phyloP scores from a whole-genome alignment of 2,888 invertebrate species.

The Neoscelio sp. region DNA sequence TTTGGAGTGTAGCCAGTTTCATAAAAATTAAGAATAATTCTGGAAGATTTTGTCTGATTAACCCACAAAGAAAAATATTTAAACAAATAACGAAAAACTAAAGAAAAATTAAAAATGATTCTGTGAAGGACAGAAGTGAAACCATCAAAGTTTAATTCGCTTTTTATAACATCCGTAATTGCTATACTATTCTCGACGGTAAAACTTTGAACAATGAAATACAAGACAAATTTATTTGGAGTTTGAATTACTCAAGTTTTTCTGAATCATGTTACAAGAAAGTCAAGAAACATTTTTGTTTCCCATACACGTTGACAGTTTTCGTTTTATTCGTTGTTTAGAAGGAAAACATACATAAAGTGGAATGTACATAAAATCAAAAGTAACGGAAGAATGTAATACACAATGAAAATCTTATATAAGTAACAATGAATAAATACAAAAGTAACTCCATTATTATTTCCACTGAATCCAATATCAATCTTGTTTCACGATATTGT shows the following conservation, averaged over 20 bases:
- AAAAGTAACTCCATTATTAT: constrained; percentile 29
- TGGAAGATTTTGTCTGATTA: no score
- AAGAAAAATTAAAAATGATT: constrained; percentile 12
- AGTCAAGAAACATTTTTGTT: constrained; percentile 21
- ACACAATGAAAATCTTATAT: constrained; percentile 32
- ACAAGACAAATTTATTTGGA: constrained; percentile 32
- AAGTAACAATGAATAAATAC: constrained; percentile 30
- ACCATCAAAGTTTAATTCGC: constrained; percentile 32
- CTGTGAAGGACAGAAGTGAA: constrained; percentile 12
- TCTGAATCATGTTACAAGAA: constrained; percentile 21
- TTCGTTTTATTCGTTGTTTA: constrained; percentile 20
- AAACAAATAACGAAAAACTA: constrained; percentile 7
- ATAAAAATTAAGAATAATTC: no score
- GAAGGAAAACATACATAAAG: constrained; percentile 36
- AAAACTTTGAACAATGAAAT: constrained; percentile 20
- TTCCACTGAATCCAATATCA: constrained; percentile 35
- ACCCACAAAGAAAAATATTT: no score
- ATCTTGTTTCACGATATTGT: constrained; percentile 46
- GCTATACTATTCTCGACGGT: constrained; percentile 16
- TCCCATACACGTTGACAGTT: constrained; percentile 6
- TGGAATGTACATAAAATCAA: constrained; percentile 38
- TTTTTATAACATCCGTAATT: constrained; percentile 34
- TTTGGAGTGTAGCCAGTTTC: not conserved
- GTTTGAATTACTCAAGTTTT: constrained; percentile 39
- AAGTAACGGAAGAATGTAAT: constrained; percentile 50